Conservation (phyloP, 2,888 invertebrate species). For the Eurytoma adleriae region DNA sequence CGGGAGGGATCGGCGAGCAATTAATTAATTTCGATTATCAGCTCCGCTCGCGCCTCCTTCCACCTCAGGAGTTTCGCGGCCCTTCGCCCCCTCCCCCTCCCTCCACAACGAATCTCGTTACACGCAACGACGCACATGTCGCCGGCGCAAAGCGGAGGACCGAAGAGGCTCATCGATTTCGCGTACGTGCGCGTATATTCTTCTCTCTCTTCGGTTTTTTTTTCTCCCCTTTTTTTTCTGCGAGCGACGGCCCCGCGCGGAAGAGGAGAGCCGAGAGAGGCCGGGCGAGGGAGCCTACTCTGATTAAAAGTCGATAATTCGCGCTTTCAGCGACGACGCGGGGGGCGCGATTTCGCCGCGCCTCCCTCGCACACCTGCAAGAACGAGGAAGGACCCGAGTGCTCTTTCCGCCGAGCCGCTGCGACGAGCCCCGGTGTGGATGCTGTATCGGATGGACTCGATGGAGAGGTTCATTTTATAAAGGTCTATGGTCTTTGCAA, state of each 20-base stretch:
- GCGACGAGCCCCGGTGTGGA: too few species aligned
- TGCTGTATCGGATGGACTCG: too few species aligned
- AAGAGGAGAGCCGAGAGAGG: background rate
- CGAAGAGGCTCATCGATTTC: constrained; percentile 28
- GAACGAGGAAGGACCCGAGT: background rate
- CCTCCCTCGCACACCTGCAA: background rate
- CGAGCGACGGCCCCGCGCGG: constrained; percentile 6
- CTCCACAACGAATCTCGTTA: constrained; percentile 48
- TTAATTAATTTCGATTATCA: constrained; percentile 64
- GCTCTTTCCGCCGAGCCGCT: background rate
- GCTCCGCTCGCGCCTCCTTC: constrained; percentile 54
- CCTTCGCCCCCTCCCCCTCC: background rate
- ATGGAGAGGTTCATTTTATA: too few species aligned
- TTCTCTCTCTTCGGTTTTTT: background rate
- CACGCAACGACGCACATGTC: constrained; percentile 55
- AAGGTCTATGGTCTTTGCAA: too few species aligned
- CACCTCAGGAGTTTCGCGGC: constrained; percentile 56
- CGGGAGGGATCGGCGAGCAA: constrained; percentile 56
- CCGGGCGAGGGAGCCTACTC: background rate
- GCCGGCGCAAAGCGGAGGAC: constrained; percentile 16
- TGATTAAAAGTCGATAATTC: constrained; percentile 50
- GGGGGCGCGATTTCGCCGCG: background rate
- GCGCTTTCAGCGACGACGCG: constrained; percentile 6
- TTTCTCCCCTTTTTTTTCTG: constrained; percentile 17
- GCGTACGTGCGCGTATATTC: background rate